Percentiles rank a stretch among this genome's conserved stretches.
Evolutionary conservation across 2,113 vertebrate species (phyloP).

Genomic region (Gambusia holbrooki): DNA sequence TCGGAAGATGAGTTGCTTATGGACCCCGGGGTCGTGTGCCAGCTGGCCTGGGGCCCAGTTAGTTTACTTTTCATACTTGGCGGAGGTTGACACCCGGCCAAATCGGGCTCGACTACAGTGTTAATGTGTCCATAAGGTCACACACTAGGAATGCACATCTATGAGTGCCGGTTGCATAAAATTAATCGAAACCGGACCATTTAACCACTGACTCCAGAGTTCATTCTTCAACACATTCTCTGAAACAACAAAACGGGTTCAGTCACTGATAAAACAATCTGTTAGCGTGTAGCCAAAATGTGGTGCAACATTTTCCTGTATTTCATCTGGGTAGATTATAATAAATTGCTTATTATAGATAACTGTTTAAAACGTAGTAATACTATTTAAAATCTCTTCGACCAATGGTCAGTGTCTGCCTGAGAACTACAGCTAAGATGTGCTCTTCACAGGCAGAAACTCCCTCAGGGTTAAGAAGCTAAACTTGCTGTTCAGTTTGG

Average conservation of each 20-base stretch:
- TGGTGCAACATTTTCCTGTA: too few species aligned
- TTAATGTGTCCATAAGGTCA: constrained; percentile 59
- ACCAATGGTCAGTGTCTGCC: too few species aligned
- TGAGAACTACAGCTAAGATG: too few species aligned
- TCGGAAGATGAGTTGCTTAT: constrained; percentile 50
- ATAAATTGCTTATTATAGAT: too few species aligned
- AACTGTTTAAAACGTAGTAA: too few species aligned
- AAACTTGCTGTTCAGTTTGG: too few species aligned
- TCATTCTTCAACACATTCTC: neutral
- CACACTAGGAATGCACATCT: constrained; percentile 44
- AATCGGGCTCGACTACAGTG: constrained; percentile 44
- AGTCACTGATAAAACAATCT: neutral
- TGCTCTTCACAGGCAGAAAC: too few species aligned
- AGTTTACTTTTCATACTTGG: constrained; percentile 70
- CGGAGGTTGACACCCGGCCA: constrained; percentile 54
- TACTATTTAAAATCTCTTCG: too few species aligned
- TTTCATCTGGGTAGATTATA: too few species aligned
- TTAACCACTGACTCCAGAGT: constrained; percentile 13
- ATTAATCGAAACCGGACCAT: constrained; percentile 5
- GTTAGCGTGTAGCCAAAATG: too few species aligned
- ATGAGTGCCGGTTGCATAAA: constrained; percentile 7
- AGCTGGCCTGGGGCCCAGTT: constrained; percentile 62
- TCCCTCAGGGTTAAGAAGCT: too few species aligned
- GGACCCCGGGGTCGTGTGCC: constrained; percentile 39
- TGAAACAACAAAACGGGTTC: constrained; percentile 18